phyloP scores from a whole-genome alignment of 2,888 invertebrate species.

The Tuta absoluta region DNA sequence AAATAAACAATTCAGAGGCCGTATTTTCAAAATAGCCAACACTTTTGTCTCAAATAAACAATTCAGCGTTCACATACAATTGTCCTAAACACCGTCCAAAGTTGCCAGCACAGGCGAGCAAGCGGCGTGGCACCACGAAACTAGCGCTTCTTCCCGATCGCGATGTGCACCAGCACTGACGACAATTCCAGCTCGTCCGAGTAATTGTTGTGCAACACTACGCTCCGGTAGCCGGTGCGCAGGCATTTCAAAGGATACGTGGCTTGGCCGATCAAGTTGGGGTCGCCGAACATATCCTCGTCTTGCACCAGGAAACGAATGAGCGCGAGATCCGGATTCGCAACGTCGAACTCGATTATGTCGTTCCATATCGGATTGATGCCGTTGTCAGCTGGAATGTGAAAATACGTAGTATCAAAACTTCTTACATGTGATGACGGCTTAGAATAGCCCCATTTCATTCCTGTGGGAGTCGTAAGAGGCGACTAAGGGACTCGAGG shows the following conservation, averaged over 20 bases:
- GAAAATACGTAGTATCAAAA: too few relatives aligned
- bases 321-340: slow-evolving; percentile 91
- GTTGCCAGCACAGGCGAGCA: too few relatives aligned
- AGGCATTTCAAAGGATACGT: slow-evolving; percentile 93
- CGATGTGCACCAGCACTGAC: slow-evolving; percentile 88
- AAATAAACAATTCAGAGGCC: too few relatives aligned
- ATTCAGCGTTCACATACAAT: too few relatives aligned
- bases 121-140: too few relatives aligned
- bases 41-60: too few relatives aligned
- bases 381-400: slow-evolving; percentile 90
- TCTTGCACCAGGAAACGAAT: slow-evolving; percentile 94
- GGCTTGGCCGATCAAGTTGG: slow-evolving; percentile 96
- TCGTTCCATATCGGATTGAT: slow-evolving; percentile 97
- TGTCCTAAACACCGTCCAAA: too few relatives aligned
- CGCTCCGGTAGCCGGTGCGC: slow-evolving; percentile 93
- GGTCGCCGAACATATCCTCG: slow-evolving; percentile 98
- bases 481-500: too few relatives aligned
- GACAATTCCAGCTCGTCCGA: slow-evolving; percentile 97
- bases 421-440: too few relatives aligned
- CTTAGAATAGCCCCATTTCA: too few relatives aligned
- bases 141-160: slow-evolving; percentile 36
- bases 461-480: too few relatives aligned
- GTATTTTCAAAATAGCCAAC: too few relatives aligned
- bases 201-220: slow-evolving; percentile 93
- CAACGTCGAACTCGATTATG: slow-evolving; percentile 89